Conservation (phyloP, 2,888 invertebrate species). For the Ctenicera cuprea region DNA sequence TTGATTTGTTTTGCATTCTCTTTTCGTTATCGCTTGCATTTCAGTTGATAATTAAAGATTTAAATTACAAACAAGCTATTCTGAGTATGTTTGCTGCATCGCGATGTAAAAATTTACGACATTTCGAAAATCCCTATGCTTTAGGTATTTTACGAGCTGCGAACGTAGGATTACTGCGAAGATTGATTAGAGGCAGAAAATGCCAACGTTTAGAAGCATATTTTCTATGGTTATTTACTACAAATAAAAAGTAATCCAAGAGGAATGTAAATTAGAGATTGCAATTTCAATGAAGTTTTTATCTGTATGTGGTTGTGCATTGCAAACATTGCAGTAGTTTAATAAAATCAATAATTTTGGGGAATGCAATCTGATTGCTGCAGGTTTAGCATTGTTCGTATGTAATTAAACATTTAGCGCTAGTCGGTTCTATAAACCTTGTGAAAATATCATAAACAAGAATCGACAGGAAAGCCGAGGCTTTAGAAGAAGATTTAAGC, state of each 20-base stretch:
- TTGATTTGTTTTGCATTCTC: no score
- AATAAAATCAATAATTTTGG: no score
- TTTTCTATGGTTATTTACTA: slow-evolving; percentile 12
- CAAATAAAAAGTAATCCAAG: slow-evolving; percentile 12
- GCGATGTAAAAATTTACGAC: slow-evolving; percentile 19
- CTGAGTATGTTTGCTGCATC: slow-evolving; percentile 14
- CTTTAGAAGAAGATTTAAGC: no score
- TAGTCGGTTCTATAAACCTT: no score
- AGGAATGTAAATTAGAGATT: background rate
- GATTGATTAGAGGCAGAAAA: slow-evolving; percentile 22
- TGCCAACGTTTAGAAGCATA: slow-evolving; percentile 26
- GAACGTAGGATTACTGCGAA: slow-evolving; percentile 22
- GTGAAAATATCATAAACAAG: no score
- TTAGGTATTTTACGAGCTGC: slow-evolving; percentile 23
- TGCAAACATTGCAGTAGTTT: background rate
- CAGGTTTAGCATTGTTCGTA: no score
- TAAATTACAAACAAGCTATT: slow-evolving; percentile 16
- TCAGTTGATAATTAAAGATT: background rate
- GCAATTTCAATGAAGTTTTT: slow-evolving; percentile 13
- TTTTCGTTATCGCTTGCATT: background rate
- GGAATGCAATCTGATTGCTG: no score
- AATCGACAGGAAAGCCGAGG: no score
- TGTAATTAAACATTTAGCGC: no score
- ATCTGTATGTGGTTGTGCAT: background rate
- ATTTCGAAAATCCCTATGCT: slow-evolving; percentile 15